Evolutionary conservation across 1,140 invertebrate species (phyloP).

Genomic region (Drosophila busckii): DNA sequence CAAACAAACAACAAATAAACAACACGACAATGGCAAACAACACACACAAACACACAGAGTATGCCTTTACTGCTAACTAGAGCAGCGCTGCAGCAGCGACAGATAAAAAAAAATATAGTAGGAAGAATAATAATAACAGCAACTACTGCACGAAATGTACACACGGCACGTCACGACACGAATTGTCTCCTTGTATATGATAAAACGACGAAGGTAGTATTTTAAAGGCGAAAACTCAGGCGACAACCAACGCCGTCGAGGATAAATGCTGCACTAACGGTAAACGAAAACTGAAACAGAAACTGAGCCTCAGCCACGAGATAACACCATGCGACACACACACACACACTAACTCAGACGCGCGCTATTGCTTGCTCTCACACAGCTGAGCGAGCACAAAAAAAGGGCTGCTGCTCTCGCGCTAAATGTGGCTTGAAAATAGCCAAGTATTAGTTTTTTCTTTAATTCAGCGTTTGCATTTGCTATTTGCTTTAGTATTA

Average conservation of each 20-base stretch:
- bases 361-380: too few species aligned
- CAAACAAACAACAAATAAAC: constrained; percentile 35
- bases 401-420: constrained; percentile 25
- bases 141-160: too few species aligned
- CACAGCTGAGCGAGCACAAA: constrained; percentile 15
- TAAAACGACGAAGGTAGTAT: too few species aligned
- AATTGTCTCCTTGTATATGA: too few species aligned
- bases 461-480: too few species aligned
- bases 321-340: constrained; percentile 39
- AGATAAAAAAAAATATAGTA: constrained; percentile 5
- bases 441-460: constrained; percentile 6
- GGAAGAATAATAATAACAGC: constrained; percentile 18
- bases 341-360: constrained; percentile 5
- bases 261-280: constrained; percentile 55
- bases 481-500: too few species aligned
- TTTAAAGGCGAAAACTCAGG: constrained; percentile 19
- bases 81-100: constrained; percentile 16
- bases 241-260: constrained; percentile 52
- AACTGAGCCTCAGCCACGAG: constrained; percentile 33
- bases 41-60: constrained; percentile 44
- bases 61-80: too few species aligned
- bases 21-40: constrained; percentile 47
- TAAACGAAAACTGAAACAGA: constrained; percentile 49
- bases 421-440: constrained; percentile 8
- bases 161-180: too few species aligned